Evolutionary conservation across 2,797 vertebrate species (phyloP), one percentile per base, ranked within the genome.

Genomic region (Argentina silus): DNA sequence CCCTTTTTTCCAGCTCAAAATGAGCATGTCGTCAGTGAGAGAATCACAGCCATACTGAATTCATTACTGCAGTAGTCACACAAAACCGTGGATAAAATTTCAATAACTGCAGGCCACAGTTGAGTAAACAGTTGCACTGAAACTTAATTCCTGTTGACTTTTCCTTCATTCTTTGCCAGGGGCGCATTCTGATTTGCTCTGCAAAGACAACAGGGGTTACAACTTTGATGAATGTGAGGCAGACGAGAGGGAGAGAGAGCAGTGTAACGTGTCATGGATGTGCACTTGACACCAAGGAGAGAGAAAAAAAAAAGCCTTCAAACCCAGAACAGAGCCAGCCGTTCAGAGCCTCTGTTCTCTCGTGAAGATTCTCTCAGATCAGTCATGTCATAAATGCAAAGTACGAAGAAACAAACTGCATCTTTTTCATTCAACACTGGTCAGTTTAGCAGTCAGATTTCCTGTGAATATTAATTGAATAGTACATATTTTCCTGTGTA

Each of bases 81-180:
- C 96, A 97, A 96, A 98, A 97, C 96, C 96, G 94, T 92, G 96
- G 96, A 97, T 97, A 96, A 95, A 93, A 97, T 97, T 98, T 98
- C 96, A 98, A 96, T 97, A 98, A 97, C 97, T 97, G 94, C 95
- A 94, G 96, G 96, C 96, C 96, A 96, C 96, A 98, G 96, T 98
- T 97, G 96, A 97, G 97, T 98, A 98, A 98, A 98, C 97, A 98
- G 97, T 98, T 97, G 95, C 95, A 94, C 95, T 97, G 97, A 98
- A 98, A 98, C 95, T 95, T 97, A 97, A 99, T 97, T 98, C 97
- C 95, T 97, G 96, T 98, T 97, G 96, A 98, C 97, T 98, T 98
- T 97, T 95, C 95, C 96, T 94, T 96, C 95, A 92, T 96, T 96
- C 94, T 94, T 94, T 92, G 96, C 97, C 95, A 96, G 95, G 93